Percentiles rank a stretch among this genome's conserved stretches.
Conservation (phyloP, 2,888 invertebrate genomes). For the Ommatoiulus sabulosus region DNA sequence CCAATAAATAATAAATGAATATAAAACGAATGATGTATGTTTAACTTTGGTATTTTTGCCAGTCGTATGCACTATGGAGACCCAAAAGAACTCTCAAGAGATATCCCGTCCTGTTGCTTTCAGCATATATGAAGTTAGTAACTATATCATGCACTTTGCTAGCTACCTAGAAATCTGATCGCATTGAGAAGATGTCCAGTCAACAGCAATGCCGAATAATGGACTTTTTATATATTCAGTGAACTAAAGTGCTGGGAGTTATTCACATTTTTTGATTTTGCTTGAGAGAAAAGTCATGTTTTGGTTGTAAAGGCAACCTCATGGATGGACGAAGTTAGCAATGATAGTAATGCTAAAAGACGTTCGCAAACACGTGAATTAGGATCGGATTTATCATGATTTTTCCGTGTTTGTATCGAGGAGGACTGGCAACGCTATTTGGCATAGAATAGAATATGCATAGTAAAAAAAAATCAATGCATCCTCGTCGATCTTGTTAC, state of each 20-base stretch:
- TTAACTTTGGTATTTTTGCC: too few species aligned
- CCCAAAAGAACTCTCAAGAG: too few species aligned
- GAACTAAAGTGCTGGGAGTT: not conserved
- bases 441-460: not conserved
- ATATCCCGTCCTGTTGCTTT: too few species aligned
- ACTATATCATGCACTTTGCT: not conserved
- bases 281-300: not conserved
- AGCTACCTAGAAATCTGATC: not conserved
- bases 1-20: too few species aligned
- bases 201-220: not conserved
- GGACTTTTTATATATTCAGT: not conserved
- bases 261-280: constrained; percentile 8
- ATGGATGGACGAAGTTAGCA: not conserved
- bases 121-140: too few species aligned
- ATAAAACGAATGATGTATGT: too few species aligned
- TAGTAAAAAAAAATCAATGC: not conserved
- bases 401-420: not conserved
- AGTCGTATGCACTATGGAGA: too few species aligned
- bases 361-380: constrained; percentile 18
- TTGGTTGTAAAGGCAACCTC: not conserved
- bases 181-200: not conserved
- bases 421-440: not conserved
- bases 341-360: not conserved
- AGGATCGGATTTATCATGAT: constrained; percentile 18
- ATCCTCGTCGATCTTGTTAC: not conserved